phyloP scores from a whole-genome alignment of 1,140 invertebrate species.

The Zaprionus davidi region DNA sequence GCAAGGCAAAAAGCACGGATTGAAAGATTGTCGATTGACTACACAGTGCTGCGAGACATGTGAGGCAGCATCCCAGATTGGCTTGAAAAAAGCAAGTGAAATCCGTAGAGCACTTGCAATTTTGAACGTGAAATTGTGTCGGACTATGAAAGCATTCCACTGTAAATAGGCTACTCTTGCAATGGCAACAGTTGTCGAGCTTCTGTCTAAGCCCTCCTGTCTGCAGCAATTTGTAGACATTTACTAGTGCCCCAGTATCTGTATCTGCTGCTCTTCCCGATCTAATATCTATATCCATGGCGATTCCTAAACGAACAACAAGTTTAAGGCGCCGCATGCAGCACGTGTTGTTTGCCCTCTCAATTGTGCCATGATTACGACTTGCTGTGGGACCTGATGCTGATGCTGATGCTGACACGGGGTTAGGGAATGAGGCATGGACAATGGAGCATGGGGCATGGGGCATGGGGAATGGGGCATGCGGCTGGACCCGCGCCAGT shows the following conservation, averaged over 20 bases:
- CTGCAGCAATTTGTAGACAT: slow-evolving; percentile 75
- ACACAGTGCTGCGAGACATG: background rate
- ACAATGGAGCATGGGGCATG: background rate
- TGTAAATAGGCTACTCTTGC: background rate
- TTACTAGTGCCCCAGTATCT: slow-evolving; percentile 42
- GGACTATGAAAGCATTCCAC: background rate
- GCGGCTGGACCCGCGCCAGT: background rate
- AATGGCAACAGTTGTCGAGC: slow-evolving; percentile 66
- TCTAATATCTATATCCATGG: slow-evolving; percentile 45
- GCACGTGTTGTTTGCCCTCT: slow-evolving; percentile 73
- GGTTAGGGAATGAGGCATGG: background rate
- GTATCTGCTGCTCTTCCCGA: slow-evolving; percentile 60
- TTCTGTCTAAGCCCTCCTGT: slow-evolving; percentile 46
- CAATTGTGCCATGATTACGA: slow-evolving; percentile 70
- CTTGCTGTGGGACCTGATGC: background rate
- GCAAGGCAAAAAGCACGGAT: background rate
- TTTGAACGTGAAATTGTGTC: background rate
- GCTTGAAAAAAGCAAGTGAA: background rate
- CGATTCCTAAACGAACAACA: slow-evolving; percentile 18
- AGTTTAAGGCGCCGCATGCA: slow-evolving; percentile 33
- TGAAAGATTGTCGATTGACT: background rate
- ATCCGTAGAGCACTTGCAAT: background rate
- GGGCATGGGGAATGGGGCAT: background rate
- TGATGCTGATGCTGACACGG: background rate
- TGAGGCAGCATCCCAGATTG: background rate